phyloP scores from a whole-genome alignment of 2,113 vertebrate genomes.

The Crotalus horridus region DNA sequence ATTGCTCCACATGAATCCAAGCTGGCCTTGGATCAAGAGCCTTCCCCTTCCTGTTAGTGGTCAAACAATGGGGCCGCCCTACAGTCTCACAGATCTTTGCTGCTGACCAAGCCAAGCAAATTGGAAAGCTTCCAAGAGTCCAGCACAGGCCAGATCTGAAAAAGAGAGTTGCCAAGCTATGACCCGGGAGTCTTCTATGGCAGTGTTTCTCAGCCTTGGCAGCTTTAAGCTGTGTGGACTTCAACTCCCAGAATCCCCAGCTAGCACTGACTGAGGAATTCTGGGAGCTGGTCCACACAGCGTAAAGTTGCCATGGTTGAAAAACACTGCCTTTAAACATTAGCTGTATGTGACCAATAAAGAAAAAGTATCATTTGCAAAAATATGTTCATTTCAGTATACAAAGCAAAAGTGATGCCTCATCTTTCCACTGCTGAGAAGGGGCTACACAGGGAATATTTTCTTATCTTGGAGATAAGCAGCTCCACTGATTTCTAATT shows the following conservation, averaged over 20 bases:
- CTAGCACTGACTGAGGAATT: neutral
- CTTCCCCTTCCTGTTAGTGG: conserved; percentile 17
- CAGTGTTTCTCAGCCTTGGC: neutral
- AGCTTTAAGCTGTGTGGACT: neutral
- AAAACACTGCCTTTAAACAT: neutral
- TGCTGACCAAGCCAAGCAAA: neutral
- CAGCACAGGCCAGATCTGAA: neutral
- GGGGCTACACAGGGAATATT: neutral
- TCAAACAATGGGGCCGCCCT: neutral
- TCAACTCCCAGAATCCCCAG: neutral
- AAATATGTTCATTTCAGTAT: neutral
- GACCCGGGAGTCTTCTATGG: neutral
- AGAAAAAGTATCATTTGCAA: neutral
- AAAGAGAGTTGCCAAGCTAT: neutral
- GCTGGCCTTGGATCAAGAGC: conserved; percentile 3
- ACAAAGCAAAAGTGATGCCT: no score
- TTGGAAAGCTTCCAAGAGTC: neutral
- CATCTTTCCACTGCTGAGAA: neutral
- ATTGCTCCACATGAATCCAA: neutral
- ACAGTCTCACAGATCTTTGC: neutral
- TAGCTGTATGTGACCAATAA: neutral
- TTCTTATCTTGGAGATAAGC: neutral
- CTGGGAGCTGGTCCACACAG: neutral
- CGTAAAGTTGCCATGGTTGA: neutral
- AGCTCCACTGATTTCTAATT: neutral